These are phyloP conservation scores for Drosophila lutescens DNA, from an alignment of 2,888 invertebrate species.

Conservation along the genomic window DNA sequence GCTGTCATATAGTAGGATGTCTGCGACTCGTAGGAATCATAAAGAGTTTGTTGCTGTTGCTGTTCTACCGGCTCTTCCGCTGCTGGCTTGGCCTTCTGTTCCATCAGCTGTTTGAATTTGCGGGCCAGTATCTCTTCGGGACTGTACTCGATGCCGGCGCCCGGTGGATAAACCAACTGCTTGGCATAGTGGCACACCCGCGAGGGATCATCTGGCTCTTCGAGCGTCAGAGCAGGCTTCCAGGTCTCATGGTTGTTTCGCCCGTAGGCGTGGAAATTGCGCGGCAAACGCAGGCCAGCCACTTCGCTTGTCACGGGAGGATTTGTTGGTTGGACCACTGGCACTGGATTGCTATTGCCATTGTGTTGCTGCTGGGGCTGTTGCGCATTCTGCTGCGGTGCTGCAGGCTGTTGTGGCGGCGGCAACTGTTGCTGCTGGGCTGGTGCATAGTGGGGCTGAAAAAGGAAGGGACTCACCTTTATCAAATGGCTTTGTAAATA, in stretches of 20 bases:
- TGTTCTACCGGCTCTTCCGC: conserved; percentile 34
- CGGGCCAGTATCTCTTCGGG: conserved; percentile 83
- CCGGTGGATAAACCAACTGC: conserved; percentile 81
- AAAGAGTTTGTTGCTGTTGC: conserved; percentile 42
- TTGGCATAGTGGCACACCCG: conserved; percentile 83
- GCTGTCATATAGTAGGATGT: conserved; percentile 63
- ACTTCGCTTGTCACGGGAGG: conserved; percentile 46
- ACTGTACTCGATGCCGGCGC: conserved; percentile 82
- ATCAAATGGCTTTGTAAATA: neutral
- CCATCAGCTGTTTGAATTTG: conserved; percentile 67
- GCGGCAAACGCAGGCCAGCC: conserved; percentile 78
- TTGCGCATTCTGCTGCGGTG: conserved; percentile 15
- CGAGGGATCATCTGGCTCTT: conserved; percentile 83
- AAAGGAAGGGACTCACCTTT: neutral
- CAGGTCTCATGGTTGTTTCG: conserved; percentile 84
- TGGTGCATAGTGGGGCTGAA: conserved; percentile 18
- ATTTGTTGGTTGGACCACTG: conserved; percentile 1
- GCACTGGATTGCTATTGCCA: conserved; percentile 32
- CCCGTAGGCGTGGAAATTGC: conserved; percentile 81
- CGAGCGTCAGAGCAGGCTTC: conserved; percentile 83
- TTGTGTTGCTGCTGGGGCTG: conserved; percentile 6
- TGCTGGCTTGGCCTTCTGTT: conserved; percentile 29
- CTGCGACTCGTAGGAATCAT: conserved; percentile 59
- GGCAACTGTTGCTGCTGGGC: conserved; percentile 34
- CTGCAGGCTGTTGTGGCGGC: conserved; percentile 22